Evolutionary conservation across 2,888 invertebrate genomes (phyloP), one percentile per base, ranked within the genome.

Genomic region (Hirtodrosophila trivittata): DNA sequence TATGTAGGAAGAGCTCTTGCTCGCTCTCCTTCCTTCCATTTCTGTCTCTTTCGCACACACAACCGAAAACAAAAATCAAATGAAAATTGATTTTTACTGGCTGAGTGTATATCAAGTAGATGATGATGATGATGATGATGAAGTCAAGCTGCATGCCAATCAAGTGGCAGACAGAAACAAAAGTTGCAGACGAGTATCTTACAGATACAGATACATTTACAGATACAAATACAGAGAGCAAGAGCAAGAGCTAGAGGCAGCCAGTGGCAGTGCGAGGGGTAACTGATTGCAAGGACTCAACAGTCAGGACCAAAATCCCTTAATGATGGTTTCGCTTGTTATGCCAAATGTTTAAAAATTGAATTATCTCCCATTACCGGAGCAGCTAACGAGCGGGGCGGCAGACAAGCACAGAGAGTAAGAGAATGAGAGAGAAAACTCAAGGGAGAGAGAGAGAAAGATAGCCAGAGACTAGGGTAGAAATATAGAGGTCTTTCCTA

Each of bases 301-400:
- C 66, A 66, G 70, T 30, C 57, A 60, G 66, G 45, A 75, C 57
- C 70, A 68, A 75, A 89, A 90, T 89, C 89, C 90, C 90, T 90
- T 90, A 90, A 90, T 90, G 89, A 90, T 88, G 90, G 89, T 89
- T 89, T 87, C 87, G 87, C 88, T 88, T 89, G 89, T 89, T 90
- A 89, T 89, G 89, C 89, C 90, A 90, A 90, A 89, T 90, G 90
- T 90, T 89, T 89, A 88, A 83, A 90, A 90, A 90, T 90, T 89
- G 88, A 90, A 90, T 90, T 90, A 90, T 88, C 87, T 87, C 78
- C 89, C 89, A 89, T 90, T 90, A 90, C 82, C 81, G 87, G 84
- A 74, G 80, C 83, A 70, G 87, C 86, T 87, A 83, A 85, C 85
- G 77, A 87, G 78, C 78, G 69, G 75, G 75, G 77, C 72, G 64